Evolutionary conservation across 1,140 invertebrate species (phyloP).

Genomic region (Gryon sp.): DNA sequence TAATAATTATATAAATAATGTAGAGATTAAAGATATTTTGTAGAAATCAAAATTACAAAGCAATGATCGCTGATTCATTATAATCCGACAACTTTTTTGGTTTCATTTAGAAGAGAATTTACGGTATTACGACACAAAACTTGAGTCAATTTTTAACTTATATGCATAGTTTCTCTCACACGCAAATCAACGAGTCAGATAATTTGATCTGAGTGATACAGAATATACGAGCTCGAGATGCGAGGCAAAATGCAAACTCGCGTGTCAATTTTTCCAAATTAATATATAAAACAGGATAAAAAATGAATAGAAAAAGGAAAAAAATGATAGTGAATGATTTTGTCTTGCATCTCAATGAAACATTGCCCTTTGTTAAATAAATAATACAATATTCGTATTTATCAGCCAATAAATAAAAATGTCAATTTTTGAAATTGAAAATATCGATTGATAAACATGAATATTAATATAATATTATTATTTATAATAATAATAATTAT

Average conservation of each 20-base stretch:
- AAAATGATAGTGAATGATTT: conserved; percentile 8
- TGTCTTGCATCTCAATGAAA: conserved; percentile 33
- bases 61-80: too few relatives aligned
- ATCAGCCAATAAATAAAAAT: too few relatives aligned
- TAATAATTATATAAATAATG: too few relatives aligned
- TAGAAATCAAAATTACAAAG: too few relatives aligned
- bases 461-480: conserved; percentile 17
- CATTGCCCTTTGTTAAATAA: conserved; percentile 32
- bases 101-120: too few relatives aligned
- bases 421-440: too few relatives aligned
- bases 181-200: conserved; percentile 26
- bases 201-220: conserved; percentile 39
- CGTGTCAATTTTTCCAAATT: neutral
- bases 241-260: conserved; percentile 22
- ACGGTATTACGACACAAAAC: conserved; percentile 16
- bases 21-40: too few relatives aligned
- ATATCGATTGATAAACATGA: too few relatives aligned
- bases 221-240: conserved; percentile 29
- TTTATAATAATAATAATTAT: neutral
- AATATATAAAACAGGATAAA: conserved; percentile 50
- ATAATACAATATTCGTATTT: conserved; percentile 19
- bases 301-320: conserved; percentile 24
- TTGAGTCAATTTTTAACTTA: conserved; percentile 16
- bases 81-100: too few relatives aligned
- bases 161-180: conserved; percentile 14